Evolutionary conservation across 2,888 invertebrate genomes (phyloP).

Genomic region (Sarcophaga rosellei): DNA sequence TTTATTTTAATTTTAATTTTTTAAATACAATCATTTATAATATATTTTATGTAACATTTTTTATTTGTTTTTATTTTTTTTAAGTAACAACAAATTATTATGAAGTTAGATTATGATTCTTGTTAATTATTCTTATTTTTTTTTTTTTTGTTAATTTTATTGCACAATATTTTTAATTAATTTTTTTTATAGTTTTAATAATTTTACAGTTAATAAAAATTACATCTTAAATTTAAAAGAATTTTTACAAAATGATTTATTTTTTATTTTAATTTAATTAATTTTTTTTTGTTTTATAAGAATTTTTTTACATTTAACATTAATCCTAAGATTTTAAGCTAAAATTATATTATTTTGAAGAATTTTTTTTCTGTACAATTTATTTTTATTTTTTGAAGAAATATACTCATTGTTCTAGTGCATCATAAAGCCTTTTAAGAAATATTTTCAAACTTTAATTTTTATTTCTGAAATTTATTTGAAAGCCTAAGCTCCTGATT

Average conservation of each 20-base stretch:
- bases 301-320: background rate
- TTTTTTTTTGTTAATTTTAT: background rate
- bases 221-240: no score
- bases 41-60: background rate
- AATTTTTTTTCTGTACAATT: constrained; percentile 47
- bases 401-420: constrained; percentile 50
- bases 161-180: background rate
- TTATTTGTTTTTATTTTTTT: constrained; percentile 22
- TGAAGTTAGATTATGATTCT: no score
- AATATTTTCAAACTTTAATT: constrained; percentile 49
- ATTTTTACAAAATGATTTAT: background rate
- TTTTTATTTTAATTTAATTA: constrained; percentile 15
- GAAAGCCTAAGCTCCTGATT: no score
- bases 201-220: background rate
- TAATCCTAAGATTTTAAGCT: constrained; percentile 51
- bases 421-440: constrained; percentile 42
- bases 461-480: background rate
- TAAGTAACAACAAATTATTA: no score
- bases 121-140: background rate
- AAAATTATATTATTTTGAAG: constrained; percentile 47
- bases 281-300: constrained; percentile 15
- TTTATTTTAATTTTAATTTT: constrained; percentile 39
- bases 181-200: constrained; percentile 8
- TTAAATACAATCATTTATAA: constrained; percentile 56
- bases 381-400: constrained; percentile 53